These are phyloP conservation scores for Drosophila tanythrix DNA, from an alignment of 2,888 invertebrate genomes.

Conservation along the genomic window DNA sequence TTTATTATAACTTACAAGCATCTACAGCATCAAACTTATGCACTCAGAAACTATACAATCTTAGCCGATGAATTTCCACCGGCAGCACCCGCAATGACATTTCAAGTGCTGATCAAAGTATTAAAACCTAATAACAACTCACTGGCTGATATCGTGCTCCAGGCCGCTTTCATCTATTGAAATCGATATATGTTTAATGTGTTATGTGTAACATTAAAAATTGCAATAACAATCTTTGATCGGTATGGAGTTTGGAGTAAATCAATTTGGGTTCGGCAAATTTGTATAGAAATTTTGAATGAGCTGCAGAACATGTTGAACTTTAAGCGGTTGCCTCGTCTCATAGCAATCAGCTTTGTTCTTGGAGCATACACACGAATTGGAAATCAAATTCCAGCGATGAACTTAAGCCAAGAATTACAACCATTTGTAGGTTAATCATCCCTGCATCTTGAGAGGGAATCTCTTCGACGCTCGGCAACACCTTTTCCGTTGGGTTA, in stretches of 20 bases:
- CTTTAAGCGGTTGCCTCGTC: neutral
- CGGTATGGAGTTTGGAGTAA: neutral
- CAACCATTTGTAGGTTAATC: neutral
- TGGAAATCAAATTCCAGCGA: neutral
- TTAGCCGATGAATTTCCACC: constrained; percentile 44
- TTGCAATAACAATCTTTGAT: neutral
- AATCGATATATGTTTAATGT: neutral
- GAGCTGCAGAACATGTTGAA: neutral
- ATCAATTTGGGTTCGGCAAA: neutral
- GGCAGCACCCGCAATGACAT: constrained; percentile 27
- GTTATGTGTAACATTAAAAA: neutral
- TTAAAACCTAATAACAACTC: neutral
- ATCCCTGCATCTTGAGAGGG: neutral
- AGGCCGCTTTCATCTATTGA: neutral
- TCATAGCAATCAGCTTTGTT: neutral
- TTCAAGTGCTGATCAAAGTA: constrained; percentile 23
- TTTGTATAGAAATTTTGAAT: neutral
- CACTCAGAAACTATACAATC: constrained; percentile 55
- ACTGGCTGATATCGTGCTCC: neutral
- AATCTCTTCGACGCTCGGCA: neutral
- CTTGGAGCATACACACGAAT: neutral
- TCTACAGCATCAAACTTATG: constrained; percentile 36
- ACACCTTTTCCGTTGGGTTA: neutral
- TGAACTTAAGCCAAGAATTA: neutral
- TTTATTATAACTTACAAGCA: neutral